Percentiles rank a stretch among this genome's conserved stretches.
These are phyloP conservation scores for Zhuqinia jingwanae DNA, from an alignment of 2,888 invertebrate species.

Conservation along the genomic window DNA sequence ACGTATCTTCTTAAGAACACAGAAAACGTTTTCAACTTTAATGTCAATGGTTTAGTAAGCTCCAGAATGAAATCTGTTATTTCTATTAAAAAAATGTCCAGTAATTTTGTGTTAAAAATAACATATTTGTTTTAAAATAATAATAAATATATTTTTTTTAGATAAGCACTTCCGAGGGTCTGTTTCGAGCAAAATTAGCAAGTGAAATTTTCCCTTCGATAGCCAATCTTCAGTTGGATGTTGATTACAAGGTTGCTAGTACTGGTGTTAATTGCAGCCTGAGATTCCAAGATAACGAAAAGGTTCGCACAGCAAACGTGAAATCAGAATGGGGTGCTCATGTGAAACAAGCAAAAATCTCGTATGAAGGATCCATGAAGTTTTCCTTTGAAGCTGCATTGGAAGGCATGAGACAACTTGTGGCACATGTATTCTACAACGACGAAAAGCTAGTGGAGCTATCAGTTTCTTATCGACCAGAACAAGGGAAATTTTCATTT, in stretches of 20 bases:
- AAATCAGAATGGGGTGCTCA: slow-evolving; percentile 60
- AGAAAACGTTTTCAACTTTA: slow-evolving; percentile 44
- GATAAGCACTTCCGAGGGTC: slow-evolving; percentile 26
- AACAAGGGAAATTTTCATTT: slow-evolving; percentile 66
- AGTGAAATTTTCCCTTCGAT: slow-evolving; percentile 60
- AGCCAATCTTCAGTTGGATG: slow-evolving; percentile 39
- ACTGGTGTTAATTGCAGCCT: neutral
- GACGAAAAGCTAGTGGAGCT: slow-evolving; percentile 58
- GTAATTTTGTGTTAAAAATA: too few relatives aligned
- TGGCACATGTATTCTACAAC: slow-evolving; percentile 27
- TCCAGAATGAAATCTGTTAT: too few relatives aligned
- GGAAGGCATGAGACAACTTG: slow-evolving; percentile 45
- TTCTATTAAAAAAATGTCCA: too few relatives aligned
- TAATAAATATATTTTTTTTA: too few relatives aligned
- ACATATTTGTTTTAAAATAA: too few relatives aligned
- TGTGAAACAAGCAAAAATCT: slow-evolving; percentile 36
- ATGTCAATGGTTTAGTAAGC: slow-evolving; percentile 38
- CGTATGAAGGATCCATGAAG: slow-evolving; percentile 45
- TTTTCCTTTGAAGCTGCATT: slow-evolving; percentile 43
- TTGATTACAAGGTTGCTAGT: slow-evolving; percentile 41
- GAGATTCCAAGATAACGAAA: slow-evolving; percentile 48
- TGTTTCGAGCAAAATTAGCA: slow-evolving; percentile 39
- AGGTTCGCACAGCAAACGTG: neutral
- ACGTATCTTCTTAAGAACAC: slow-evolving; percentile 32
- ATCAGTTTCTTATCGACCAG: slow-evolving; percentile 60